Evolutionary conservation across 2,888 invertebrate genomes (phyloP).

Genomic region (Eupithecia centaureata): DNA sequence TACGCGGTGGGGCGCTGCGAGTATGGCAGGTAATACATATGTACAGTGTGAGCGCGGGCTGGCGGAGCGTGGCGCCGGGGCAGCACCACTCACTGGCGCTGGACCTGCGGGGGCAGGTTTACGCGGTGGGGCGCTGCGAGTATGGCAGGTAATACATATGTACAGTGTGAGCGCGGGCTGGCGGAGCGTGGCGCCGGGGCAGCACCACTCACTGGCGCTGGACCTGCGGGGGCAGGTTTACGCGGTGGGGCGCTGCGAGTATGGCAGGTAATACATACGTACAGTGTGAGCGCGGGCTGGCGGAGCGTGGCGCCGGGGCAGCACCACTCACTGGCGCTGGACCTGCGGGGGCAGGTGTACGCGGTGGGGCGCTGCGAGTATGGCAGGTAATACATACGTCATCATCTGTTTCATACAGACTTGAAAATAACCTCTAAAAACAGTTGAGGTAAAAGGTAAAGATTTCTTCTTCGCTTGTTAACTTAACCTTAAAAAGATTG

Average conservation of each 20-base stretch:
- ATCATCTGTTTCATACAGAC: too few species aligned
- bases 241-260: constrained; percentile 93
- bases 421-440: too few species aligned
- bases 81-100: constrained; percentile 59
- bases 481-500: too few species aligned
- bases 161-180: constrained; percentile 34
- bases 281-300: not conserved
- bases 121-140: constrained; percentile 92
- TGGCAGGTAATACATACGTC: too few species aligned
- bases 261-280: constrained; percentile 86
- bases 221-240: constrained; percentile 85
- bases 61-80: not conserved
- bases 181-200: not conserved
- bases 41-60: constrained; percentile 34
- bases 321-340: too few species aligned
- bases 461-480: too few species aligned
- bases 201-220: constrained; percentile 59
- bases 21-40: constrained; percentile 88
- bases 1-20: constrained; percentile 93
- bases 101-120: constrained; percentile 84
- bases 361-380: too few species aligned
- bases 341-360: too few species aligned
- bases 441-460: too few species aligned
- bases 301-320: not conserved
- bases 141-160: constrained; percentile 88